Percentiles rank a stretch among this genome's conserved stretches.
Evolutionary conservation across 2,888 invertebrate species (phyloP).

Genomic region (Psylliodes chrysocephalus): DNA sequence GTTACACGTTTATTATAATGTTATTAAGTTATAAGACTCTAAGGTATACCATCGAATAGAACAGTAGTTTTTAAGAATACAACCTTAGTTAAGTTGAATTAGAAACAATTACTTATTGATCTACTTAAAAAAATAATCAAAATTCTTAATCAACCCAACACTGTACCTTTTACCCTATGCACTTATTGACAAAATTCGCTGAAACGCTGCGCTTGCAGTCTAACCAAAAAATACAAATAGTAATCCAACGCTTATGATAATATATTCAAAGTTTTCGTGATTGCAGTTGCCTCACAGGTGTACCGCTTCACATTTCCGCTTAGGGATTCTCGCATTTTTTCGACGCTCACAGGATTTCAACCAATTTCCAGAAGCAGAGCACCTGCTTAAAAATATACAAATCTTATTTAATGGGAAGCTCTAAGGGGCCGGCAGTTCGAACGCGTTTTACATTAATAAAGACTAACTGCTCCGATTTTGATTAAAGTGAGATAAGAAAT

Average conservation of each 20-base stretch:
- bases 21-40: too few species aligned
- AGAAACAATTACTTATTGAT: too few species aligned
- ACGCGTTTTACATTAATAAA: constrained; percentile 8
- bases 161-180: too few species aligned
- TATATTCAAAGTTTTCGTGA: constrained; percentile 36
- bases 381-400: constrained; percentile 40
- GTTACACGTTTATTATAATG: too few species aligned
- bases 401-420: constrained; percentile 23
- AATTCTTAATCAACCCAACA: too few species aligned
- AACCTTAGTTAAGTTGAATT: too few species aligned
- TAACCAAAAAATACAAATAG: too few species aligned
- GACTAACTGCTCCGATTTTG: neutral
- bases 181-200: too few species aligned
- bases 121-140: too few species aligned
- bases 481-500: neutral
- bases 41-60: too few species aligned
- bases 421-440: neutral
- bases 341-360: constrained; percentile 30
- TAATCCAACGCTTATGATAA: constrained; percentile 1
- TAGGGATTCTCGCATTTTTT: constrained; percentile 32
- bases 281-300: constrained; percentile 47
- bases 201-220: too few species aligned
- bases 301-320: constrained; percentile 22
- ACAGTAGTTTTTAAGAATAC: too few species aligned
- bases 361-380: constrained; percentile 37